Conservation (phyloP, 2,797 vertebrate genomes). For the Protonibea diacanthus region DNA sequence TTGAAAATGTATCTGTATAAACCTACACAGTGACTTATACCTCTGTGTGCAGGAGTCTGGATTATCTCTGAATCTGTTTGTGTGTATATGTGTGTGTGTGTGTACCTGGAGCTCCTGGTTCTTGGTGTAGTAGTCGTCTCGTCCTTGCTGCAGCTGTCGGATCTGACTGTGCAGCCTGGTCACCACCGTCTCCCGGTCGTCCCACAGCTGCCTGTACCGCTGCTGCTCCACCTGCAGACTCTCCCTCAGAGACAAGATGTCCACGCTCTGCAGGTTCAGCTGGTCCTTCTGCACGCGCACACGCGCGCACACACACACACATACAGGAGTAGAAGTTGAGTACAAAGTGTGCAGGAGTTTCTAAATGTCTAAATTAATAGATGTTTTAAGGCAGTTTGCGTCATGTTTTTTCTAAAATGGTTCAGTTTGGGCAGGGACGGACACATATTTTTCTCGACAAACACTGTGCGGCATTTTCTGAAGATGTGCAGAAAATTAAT, state of each 20-base stretch:
- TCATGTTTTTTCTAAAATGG: background rate
- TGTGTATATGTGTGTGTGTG: background rate
- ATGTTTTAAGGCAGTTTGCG: constrained; percentile 4
- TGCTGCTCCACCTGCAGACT: constrained; percentile 95
- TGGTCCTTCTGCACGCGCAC: constrained; percentile 91
- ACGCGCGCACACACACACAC: constrained; percentile 12
- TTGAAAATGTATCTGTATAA: background rate
- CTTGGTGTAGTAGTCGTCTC: constrained; percentile 96
- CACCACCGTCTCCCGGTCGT: constrained; percentile 92
- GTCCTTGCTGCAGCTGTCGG: constrained; percentile 93
- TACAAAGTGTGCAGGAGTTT: constrained; percentile 1
- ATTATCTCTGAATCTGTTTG: background rate
- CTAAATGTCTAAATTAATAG: background rate
- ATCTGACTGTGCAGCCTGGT: constrained; percentile 94
- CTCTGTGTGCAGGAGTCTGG: background rate
- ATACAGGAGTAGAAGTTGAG: background rate
- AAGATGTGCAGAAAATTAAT: constrained; percentile 2
- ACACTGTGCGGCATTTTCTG: background rate
- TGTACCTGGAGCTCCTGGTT: constrained; percentile 96
- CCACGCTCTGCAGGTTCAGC: constrained; percentile 94
- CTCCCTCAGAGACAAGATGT: constrained; percentile 91
- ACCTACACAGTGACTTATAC: too few species aligned
- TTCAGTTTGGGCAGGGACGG: background rate
- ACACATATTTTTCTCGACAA: background rate
- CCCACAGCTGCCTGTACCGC: constrained; percentile 91